Evolutionary conservation across 1,140 invertebrate genomes (phyloP).

Genomic region (Bombus superbus): DNA sequence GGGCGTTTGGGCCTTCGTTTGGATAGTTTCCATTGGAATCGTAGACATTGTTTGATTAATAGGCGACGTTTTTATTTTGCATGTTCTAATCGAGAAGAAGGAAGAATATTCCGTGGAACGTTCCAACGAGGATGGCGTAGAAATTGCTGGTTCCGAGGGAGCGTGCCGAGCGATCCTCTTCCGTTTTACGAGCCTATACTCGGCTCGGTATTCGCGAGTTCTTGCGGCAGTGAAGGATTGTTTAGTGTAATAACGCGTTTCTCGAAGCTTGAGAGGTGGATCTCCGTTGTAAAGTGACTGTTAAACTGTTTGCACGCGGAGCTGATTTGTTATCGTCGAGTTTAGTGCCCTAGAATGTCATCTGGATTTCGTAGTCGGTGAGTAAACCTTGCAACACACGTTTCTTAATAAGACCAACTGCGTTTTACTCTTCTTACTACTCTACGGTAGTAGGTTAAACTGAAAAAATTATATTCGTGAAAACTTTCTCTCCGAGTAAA

Average conservation of each 20-base stretch:
- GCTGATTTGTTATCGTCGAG: neutral
- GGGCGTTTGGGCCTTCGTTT: too few species aligned
- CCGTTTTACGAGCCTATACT: conserved; percentile 6
- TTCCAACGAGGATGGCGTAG: neutral
- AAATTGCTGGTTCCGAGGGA: neutral
- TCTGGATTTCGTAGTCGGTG: conserved; percentile 34
- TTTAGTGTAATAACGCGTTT: conserved; percentile 15
- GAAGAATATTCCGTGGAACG: neutral
- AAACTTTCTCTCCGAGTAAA: neutral
- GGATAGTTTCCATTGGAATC: neutral
- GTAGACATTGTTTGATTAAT: neutral
- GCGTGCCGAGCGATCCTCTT: neutral
- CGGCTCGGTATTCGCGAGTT: neutral
- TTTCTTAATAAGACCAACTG: neutral
- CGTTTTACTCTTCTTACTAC: neutral
- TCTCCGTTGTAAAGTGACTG: conserved; percentile 1
- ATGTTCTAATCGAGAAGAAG: neutral
- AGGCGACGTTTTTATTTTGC: conserved; percentile 1
- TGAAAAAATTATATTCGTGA: neutral
- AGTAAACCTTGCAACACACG: conserved; percentile 32
- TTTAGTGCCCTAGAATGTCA: conserved; percentile 50
- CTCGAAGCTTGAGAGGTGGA: conserved; percentile 1
- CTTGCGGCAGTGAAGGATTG: neutral
- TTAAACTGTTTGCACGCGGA: neutral
- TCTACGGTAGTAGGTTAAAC: neutral